phyloP scores from a whole-genome alignment of 2,888 invertebrate genomes.

The Leptothorax acervorum region DNA sequence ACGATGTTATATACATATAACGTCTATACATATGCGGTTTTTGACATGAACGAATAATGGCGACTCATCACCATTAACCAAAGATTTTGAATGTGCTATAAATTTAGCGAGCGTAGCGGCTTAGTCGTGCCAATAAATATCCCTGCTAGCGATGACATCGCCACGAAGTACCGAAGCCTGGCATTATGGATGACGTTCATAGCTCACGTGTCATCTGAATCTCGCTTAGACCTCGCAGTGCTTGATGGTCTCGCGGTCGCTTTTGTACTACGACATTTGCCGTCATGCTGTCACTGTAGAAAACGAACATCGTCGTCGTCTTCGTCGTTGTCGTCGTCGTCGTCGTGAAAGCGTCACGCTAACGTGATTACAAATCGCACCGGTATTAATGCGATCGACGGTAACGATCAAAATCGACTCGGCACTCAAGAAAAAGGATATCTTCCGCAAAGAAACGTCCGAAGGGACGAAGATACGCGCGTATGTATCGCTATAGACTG shows the following conservation, averaged over 20 bases:
- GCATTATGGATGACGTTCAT: conserved; percentile 52
- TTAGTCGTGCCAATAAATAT: conserved; percentile 52
- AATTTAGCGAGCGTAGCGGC: conserved; percentile 40
- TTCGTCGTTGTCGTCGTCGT: neutral
- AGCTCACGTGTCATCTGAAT: conserved; percentile 51
- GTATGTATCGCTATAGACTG: neutral
- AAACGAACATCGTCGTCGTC: neutral
- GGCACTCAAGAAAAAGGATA: neutral
- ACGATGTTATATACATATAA: neutral
- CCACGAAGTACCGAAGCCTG: conserved; percentile 44
- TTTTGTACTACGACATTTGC: conserved; percentile 29
- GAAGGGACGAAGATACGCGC: neutral
- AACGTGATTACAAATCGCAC: conserved; percentile 9
- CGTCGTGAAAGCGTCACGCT: neutral
- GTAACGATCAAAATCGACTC: neutral
- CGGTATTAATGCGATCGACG: neutral
- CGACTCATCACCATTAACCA: conserved; percentile 45
- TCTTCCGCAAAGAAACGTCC: neutral
- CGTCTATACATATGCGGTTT: conserved; percentile 4
- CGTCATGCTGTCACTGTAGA: conserved; percentile 13
- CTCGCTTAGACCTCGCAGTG: conserved; percentile 40
- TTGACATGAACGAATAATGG: conserved; percentile 31
- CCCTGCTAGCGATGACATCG: conserved; percentile 43
- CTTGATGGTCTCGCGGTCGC: conserved; percentile 24
- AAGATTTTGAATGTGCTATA: conserved; percentile 44